Conservation (phyloP, 2,113 vertebrate species). For the Sylvilagus bachmani region DNA sequence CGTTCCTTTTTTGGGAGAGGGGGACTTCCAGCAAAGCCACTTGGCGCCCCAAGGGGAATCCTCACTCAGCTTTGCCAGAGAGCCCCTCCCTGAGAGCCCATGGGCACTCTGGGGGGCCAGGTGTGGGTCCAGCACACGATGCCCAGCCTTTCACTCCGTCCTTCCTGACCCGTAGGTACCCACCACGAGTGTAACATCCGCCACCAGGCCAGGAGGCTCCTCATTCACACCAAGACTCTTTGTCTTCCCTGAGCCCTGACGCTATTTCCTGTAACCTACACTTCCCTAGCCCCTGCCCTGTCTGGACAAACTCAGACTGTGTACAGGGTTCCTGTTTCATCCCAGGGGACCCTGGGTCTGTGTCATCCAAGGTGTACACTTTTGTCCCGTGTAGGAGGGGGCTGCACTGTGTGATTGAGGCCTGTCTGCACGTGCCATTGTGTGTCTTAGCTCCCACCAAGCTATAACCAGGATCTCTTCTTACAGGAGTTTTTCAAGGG, state of each 20-base stretch:
- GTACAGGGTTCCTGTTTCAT: neutral
- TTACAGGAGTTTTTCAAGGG: neutral
- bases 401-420: neutral
- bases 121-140: rapidly evolving
- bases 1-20: neutral
- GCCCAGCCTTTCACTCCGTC: too few relatives aligned
- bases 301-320: neutral
- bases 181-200: too few relatives aligned
- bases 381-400: neutral
- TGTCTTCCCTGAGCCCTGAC: neutral
- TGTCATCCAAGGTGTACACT: neutral
- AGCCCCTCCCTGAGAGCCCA: neutral
- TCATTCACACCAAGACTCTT: neutral
- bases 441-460: neutral
- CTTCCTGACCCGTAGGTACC: too few relatives aligned
- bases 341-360: neutral
- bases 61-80: neutral
- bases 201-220: neutral
- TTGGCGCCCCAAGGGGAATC: neutral
- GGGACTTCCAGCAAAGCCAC: neutral
- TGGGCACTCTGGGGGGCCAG: rapidly evolving
- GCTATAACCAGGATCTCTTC: neutral
- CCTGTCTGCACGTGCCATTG: neutral
- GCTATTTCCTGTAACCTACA: neutral
- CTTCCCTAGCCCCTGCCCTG: neutral